phyloP scores from a whole-genome alignment of 2,113 vertebrate species.

The Syngnathus scovelli region DNA sequence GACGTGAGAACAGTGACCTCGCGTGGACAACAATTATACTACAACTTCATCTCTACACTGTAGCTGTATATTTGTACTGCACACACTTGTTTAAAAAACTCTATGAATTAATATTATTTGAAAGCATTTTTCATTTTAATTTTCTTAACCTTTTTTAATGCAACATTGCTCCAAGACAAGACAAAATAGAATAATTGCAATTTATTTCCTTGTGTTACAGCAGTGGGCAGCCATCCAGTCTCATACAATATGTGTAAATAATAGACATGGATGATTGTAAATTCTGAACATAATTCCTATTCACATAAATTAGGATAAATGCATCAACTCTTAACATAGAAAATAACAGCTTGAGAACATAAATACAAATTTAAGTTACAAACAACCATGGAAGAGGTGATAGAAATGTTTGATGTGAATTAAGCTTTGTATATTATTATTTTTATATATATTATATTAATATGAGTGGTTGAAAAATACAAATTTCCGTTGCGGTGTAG shows the following conservation, averaged over 20 bases:
- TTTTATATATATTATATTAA: too few species aligned
- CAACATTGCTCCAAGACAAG: background rate
- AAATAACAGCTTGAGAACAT: background rate
- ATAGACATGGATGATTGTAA: background rate
- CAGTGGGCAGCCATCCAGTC: background rate
- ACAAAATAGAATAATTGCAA: background rate
- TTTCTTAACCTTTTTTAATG: background rate
- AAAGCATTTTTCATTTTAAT: too few species aligned
- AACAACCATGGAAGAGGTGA: background rate
- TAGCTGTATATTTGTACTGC: too few species aligned
- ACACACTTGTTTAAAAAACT: too few species aligned
- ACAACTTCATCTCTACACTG: too few species aligned
- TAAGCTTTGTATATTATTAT: too few species aligned
- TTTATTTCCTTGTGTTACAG: background rate
- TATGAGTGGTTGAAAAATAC: too few species aligned
- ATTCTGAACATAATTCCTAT: background rate
- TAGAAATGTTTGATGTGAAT: background rate
- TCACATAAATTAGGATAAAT: background rate
- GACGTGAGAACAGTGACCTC: background rate
- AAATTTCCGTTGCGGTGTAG: too few species aligned
- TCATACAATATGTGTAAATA: background rate
- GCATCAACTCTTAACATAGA: background rate
- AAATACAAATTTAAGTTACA: constrained; percentile 3
- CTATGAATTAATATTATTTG: too few species aligned
- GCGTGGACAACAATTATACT: too few species aligned